Base-by-base conservation (phyloP, 1,140 invertebrate species). In the Lepidurus packardi region DNA sequence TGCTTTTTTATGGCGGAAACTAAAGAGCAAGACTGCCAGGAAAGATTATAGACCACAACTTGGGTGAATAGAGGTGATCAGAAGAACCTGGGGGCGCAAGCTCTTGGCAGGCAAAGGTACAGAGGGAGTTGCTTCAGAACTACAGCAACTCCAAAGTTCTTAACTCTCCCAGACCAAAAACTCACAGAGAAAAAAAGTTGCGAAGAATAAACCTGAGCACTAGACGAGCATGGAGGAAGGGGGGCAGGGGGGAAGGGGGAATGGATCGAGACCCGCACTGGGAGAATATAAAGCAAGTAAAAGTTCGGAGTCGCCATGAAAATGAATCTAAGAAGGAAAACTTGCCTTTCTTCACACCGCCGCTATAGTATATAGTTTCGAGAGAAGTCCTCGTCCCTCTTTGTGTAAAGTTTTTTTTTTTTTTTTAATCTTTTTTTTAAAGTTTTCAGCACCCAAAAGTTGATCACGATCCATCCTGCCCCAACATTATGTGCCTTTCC, bases 391-490 rank as follows among this genome's bases (percentile, higher is more conserved):
- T 13, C 41, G 24, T 10, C n/a, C n/a, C n/a, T 21, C 73, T 13
- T 41, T 6, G 7, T 9, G 16, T 41, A 6, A n/a, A 43, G 16
- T 41, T 75, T 41, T 34, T n/a, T 75, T 41, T 34, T n/a, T 75
- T 75, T 75, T 75, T 75, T 42, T 42, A n/a, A n/a, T 75, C 43
- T 74, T 74, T 24, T 24, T 74, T 74, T 74, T 34, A 21, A 74
- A 25, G 34, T 74, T n/a, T 43, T 75, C 21, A 75, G 25, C 21
- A 11, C n/a, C n/a, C 10, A 75, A 75, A 75, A 75, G 25, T 43
- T 43, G 16, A 3, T n/a, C 13, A 11, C 16, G 74, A 75, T 75
- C 74, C 10, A 75, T 43, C 41, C 16, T 6, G 10, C 74, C 7
- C 42, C 25, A 43, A 41, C 74, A 45, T 43, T 13, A 21, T 34